Evolutionary conservation across 2,797 vertebrate genomes (phyloP), one percentile per base, ranked within the genome.

Genomic region (Microchirus variegatus): DNA sequence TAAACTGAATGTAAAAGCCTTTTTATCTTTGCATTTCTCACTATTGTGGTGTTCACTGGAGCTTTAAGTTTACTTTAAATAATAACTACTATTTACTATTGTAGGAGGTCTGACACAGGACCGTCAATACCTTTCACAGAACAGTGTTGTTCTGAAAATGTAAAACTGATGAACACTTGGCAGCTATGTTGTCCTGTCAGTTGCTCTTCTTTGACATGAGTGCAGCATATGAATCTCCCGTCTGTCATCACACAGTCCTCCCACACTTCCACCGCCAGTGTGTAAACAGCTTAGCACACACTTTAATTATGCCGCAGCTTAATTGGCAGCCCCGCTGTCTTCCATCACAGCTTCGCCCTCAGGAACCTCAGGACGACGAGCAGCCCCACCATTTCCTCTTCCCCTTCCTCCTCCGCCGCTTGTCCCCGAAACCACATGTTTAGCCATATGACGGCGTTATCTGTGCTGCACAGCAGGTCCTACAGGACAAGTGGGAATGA

Each of bases 251-350:
- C 13, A 43, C 38, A 10, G 51, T 65, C 79, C 68, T 59, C 69
- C 77, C 70, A 66, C 77, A 45, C 69, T 62, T 13, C 59, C 75
- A 47, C 59, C 64, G 62, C 13, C n/a, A 52, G 66, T 63, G 71
- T 77, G 73, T 64, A 59, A 80, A 80, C 85, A 79, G 79, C 64
- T 70, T 38, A 66, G 59, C 53, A 17, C 63, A 59, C 73, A 14
- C 67, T 67, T 66, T 71, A 70, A 73, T 84, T 70, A 79, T 38
- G 56, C 78, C 12, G 60, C 68, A 37, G 63, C 71, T 67, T 75
- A 73, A 78, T 70, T 83, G 72, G 75, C 77, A 80, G 74, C 64
- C 13, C 45, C 17, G n/a, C 69, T 62, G 53, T 75, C 73, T 77
- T 57, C 70, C 49, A 65, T 68, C 69, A 37, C 79, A 75, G 78